A percentile compares a stretch with the other conserved stretches of the same genome.
These are phyloP conservation scores for Hirtodrosophila cameraria DNA, from an alignment of 2,888 invertebrate genomes.

Conservation along the genomic window DNA sequence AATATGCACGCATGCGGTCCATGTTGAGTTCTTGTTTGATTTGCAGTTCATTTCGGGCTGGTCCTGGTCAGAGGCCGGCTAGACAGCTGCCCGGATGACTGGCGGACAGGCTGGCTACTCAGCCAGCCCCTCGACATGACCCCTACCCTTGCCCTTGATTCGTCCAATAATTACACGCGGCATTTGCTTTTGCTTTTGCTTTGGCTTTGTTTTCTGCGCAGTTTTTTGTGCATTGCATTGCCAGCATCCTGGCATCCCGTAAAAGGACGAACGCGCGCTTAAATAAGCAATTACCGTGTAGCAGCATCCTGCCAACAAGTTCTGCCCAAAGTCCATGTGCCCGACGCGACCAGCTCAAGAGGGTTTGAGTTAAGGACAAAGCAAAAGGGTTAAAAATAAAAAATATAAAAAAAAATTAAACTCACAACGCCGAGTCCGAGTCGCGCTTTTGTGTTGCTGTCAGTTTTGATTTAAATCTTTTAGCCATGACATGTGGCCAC, in stretches of 20 bases:
- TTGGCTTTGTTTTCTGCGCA: constrained; percentile 59
- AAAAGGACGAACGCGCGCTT: constrained; percentile 76
- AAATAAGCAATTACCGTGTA: constrained; percentile 79
- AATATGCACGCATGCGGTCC: constrained; percentile 73
- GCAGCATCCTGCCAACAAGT: constrained; percentile 76
- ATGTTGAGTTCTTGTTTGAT: constrained; percentile 56
- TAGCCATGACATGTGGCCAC: constrained; percentile 72
- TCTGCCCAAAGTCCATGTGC: constrained; percentile 66
- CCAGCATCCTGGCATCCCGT: constrained; percentile 63
- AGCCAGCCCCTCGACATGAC: constrained; percentile 5
- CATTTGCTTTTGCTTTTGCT: constrained; percentile 74
- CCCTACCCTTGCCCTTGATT: constrained; percentile 24
- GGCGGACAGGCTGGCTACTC: constrained; percentile 37
- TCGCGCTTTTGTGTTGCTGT: constrained; percentile 56
- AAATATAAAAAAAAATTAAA: constrained; percentile 11
- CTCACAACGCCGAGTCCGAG: constrained; percentile 2
- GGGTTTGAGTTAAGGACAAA: constrained; percentile 48
- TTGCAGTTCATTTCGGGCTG: constrained; percentile 69
- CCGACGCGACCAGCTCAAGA: constrained; percentile 1
- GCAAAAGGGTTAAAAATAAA: constrained; percentile 59
- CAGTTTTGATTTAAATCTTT: constrained; percentile 76
- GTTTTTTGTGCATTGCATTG: constrained; percentile 27
- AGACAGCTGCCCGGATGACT: constrained; percentile 60
- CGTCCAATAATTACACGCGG: constrained; percentile 77
- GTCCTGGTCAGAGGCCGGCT: constrained; percentile 54